Evolutionary conservation across 2,888 invertebrate species (phyloP).

Genomic region (Trichogramma evanescens): DNA sequence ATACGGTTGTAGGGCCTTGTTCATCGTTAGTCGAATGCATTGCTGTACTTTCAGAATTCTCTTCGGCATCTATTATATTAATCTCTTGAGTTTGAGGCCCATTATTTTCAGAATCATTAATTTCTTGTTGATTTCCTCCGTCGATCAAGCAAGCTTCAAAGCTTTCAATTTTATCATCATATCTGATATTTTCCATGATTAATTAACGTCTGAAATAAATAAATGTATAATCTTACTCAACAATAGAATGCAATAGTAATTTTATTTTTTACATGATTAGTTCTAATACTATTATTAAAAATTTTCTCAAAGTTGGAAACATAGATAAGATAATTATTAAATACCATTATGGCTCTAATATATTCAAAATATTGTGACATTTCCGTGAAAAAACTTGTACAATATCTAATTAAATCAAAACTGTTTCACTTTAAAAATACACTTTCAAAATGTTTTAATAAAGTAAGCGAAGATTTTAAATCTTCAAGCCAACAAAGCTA

Average conservation of each 20-base stretch:
- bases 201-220: neutral
- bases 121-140: constrained; percentile 30
- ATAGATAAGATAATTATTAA: no score
- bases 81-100: constrained; percentile 28
- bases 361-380: no score
- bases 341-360: no score
- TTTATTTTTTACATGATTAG: neutral
- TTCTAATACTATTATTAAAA: no score
- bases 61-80: constrained; percentile 28
- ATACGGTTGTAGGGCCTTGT: constrained; percentile 26
- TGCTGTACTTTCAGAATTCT: constrained; percentile 29
- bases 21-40: constrained; percentile 26
- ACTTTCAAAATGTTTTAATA: no score
- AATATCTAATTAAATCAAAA: no score
- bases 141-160: constrained; percentile 41
- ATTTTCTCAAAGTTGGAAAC: no score
- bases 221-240: neutral
- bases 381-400: no score
- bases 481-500: no score
- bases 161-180: constrained; percentile 40
- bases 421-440: no score
- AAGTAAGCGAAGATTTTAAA: no score
- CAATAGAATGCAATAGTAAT: neutral
- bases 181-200: constrained; percentile 40
- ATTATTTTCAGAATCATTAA: constrained; percentile 29